Percentiles rank a stretch among this genome's conserved stretches.
Conservation (phyloP, 2,113 vertebrate genomes). For the Misgurnus anguillicaudatus region DNA sequence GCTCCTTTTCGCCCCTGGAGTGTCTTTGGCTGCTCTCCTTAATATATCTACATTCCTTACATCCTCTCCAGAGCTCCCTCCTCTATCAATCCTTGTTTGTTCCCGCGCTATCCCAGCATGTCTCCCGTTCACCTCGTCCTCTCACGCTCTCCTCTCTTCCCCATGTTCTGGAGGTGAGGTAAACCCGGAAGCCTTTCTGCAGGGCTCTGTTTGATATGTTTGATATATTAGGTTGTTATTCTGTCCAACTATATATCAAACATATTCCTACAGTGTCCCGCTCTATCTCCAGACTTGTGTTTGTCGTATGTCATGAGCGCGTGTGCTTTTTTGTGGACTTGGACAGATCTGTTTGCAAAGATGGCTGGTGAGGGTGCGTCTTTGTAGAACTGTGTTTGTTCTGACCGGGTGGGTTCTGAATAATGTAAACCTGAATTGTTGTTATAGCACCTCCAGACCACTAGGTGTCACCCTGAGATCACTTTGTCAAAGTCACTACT, state of each 20-base stretch:
- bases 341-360: constrained; percentile 37
- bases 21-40: neutral
- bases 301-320: constrained; percentile 59
- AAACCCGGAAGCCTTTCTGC: constrained; percentile 95
- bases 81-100: constrained; percentile 47
- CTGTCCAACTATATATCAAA: constrained; percentile 99
- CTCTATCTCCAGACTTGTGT: constrained; percentile 90
- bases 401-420: constrained; percentile 27
- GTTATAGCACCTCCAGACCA: constrained; percentile 40
- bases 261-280: constrained; percentile 99
- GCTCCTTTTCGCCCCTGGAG: neutral
- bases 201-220: constrained; percentile 99
- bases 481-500: constrained; percentile 1
- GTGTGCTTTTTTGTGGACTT: constrained; percentile 35
- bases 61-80: constrained; percentile 8
- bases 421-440: constrained; percentile 23
- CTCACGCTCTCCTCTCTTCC: constrained; percentile 62
- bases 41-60: constrained; percentile 40
- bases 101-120: constrained; percentile 48
- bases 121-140: neutral
- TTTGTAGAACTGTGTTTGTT: neutral
- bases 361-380: constrained; percentile 27
- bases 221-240: constrained; percentile 99
- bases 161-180: constrained; percentile 81
- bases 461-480: constrained; percentile 49